phyloP scores from a whole-genome alignment of 2,888 invertebrate species.

The Volucella inanis region DNA sequence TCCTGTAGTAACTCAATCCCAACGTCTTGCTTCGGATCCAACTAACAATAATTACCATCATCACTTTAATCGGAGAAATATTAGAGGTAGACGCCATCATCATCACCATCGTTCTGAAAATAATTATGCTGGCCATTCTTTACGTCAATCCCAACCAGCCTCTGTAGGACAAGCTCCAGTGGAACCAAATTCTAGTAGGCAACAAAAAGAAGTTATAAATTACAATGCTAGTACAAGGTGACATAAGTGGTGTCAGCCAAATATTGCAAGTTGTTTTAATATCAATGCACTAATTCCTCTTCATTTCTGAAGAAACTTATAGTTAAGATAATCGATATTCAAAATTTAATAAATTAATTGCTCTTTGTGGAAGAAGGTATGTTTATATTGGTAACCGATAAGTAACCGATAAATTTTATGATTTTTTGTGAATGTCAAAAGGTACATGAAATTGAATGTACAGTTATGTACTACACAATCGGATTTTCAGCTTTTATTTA shows the following conservation, averaged over 20 bases:
- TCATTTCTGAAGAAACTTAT: conserved; percentile 34
- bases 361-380: background rate
- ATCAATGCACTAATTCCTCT: conserved; percentile 38
- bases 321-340: conserved; percentile 23
- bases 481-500: background rate
- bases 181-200: conserved; percentile 78
- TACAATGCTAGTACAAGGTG: conserved; percentile 81
- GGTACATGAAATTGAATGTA: background rate
- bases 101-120: conserved; percentile 78
- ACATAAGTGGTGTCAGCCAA: conserved; percentile 78
- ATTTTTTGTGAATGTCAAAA: background rate
- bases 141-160: conserved; percentile 46
- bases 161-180: conserved; percentile 46
- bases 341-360: conserved; percentile 1
- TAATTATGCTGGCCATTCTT: conserved; percentile 64
- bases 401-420: conserved; percentile 1
- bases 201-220: conserved; percentile 79
- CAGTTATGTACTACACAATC: background rate
- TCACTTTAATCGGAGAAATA: conserved; percentile 80
- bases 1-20: conserved; percentile 79
- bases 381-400: background rate
- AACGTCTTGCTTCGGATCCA: conserved; percentile 79
- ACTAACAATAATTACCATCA: conserved; percentile 81
- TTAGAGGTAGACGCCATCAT: conserved; percentile 78
- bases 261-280: conserved; percentile 26